A percentile compares a stretch with the other conserved stretches of the same genome.
These are phyloP conservation scores for Orcinus orca DNA, from an alignment of 2,113 vertebrate species.

Conservation along the genomic window DNA sequence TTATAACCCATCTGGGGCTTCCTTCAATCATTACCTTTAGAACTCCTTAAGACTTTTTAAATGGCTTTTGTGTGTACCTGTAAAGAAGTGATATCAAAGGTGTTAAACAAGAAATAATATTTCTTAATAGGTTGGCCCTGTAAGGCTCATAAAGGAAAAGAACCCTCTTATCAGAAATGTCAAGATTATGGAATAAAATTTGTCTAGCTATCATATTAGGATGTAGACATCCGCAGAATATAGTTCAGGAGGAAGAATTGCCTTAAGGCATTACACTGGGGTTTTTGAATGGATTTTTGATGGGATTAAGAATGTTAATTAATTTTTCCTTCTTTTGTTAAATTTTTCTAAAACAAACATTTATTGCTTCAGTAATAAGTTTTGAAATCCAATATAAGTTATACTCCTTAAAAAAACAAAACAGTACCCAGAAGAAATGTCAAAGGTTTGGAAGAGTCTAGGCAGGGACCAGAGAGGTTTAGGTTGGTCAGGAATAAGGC, in stretches of 20 bases:
- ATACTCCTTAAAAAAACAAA: neutral
- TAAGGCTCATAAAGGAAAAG: neutral
- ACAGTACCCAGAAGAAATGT: neutral
- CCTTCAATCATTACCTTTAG: neutral
- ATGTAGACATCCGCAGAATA: neutral
- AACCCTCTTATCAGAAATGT: neutral
- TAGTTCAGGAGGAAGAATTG: neutral
- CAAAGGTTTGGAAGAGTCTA: neutral
- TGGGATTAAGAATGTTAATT: neutral
- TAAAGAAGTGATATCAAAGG: conserved; percentile 13
- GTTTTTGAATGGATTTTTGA: neutral
- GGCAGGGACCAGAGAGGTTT: neutral
- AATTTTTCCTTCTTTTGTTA: neutral
- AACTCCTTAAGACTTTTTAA: neutral
- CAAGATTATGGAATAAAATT: conserved; percentile 1
- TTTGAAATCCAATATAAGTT: neutral
- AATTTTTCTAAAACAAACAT: neutral
- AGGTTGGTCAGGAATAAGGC: neutral
- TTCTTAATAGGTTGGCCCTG: neutral
- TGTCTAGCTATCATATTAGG: neutral
- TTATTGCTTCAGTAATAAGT: neutral
- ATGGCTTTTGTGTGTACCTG: neutral
- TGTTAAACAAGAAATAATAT: neutral
- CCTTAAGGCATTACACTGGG: neutral
- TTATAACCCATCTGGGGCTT: neutral